Conservation (phyloP, 2,113 vertebrate species). For the Turdus rufiventris region DNA sequence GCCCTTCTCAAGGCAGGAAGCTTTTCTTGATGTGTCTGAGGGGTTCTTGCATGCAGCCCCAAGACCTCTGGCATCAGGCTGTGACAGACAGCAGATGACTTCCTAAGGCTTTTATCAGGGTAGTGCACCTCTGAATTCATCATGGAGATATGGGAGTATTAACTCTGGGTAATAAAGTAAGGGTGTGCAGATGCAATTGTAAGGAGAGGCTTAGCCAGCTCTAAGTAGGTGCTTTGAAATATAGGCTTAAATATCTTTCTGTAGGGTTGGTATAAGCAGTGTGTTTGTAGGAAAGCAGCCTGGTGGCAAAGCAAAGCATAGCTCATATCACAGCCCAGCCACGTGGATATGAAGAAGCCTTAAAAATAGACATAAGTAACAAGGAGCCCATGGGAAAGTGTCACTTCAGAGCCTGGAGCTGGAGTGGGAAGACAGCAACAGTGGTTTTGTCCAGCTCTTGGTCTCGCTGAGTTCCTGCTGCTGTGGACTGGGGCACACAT, state of each 20-base stretch:
- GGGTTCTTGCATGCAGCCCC: neutral
- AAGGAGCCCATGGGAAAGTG: neutral
- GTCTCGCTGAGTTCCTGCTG: neutral
- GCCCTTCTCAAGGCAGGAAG: neutral
- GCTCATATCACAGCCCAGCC: neutral
- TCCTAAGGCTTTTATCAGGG: neutral
- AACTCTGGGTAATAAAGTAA: neutral
- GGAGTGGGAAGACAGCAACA: neutral
- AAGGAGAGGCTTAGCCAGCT: neutral
- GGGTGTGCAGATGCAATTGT: neutral
- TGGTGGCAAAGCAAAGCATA: neutral
- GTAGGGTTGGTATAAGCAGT: accelerated
- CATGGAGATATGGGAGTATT: neutral
- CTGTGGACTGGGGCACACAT: neutral
- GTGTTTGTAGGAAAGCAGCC: neutral
- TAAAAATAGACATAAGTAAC: neutral
- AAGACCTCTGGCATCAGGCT: neutral
- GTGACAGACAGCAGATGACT: neutral
- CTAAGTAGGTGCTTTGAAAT: neutral
- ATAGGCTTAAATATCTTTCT: neutral
- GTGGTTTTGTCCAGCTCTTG: neutral
- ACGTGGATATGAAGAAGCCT: neutral
- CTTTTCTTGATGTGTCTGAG: neutral
- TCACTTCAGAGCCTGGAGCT: neutral
- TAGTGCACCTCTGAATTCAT: neutral